A percentile compares a stretch with the other conserved stretches of the same genome.
phyloP scores from a whole-genome alignment of 2,888 invertebrate genomes.

The Melanophora roralis region DNA sequence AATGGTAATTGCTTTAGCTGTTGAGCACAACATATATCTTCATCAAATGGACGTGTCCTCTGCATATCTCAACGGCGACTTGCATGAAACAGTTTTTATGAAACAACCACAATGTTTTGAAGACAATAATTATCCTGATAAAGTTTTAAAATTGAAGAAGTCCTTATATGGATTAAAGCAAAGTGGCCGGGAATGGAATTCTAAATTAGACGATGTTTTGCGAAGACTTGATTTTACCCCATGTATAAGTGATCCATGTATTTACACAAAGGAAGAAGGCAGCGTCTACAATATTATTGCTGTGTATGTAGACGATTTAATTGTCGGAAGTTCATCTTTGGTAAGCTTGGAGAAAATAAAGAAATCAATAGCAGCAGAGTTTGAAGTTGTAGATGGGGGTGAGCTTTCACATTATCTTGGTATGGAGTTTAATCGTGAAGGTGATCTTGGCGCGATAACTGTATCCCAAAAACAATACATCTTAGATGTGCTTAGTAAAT shows the following conservation, averaged over 20 bases:
- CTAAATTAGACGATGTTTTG: slow-evolving; percentile 49
- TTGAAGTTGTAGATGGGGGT: slow-evolving; percentile 14
- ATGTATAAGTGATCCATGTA: slow-evolving; percentile 47
- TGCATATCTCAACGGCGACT: slow-evolving; percentile 62
- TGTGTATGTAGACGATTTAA: slow-evolving; percentile 63
- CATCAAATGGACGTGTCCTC: slow-evolving; percentile 64
- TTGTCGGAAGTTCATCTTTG: slow-evolving; percentile 48
- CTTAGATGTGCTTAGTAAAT: background rate
- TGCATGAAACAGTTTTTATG: slow-evolving; percentile 54
- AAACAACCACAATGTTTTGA: slow-evolving; percentile 44
- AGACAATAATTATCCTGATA: background rate
- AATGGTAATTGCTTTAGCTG: slow-evolving; percentile 60
- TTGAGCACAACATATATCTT: slow-evolving; percentile 56
- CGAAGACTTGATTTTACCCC: slow-evolving; percentile 54
- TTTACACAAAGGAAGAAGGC: slow-evolving; percentile 5
- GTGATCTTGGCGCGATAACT: background rate
- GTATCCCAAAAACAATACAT: slow-evolving; percentile 9
- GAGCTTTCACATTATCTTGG: slow-evolving; percentile 31
- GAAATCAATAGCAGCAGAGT: background rate
- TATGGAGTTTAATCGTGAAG: slow-evolving; percentile 32
- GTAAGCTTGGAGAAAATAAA: background rate
- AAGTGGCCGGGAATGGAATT: slow-evolving; percentile 64
- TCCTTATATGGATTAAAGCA: slow-evolving; percentile 64
- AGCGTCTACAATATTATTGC: slow-evolving; percentile 53
- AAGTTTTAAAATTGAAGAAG: slow-evolving; percentile 6